A percentile compares a stretch with the other conserved stretches of the same genome.
Conservation (phyloP, 2,797 vertebrate genomes). For the Lacerta agilis region DNA sequence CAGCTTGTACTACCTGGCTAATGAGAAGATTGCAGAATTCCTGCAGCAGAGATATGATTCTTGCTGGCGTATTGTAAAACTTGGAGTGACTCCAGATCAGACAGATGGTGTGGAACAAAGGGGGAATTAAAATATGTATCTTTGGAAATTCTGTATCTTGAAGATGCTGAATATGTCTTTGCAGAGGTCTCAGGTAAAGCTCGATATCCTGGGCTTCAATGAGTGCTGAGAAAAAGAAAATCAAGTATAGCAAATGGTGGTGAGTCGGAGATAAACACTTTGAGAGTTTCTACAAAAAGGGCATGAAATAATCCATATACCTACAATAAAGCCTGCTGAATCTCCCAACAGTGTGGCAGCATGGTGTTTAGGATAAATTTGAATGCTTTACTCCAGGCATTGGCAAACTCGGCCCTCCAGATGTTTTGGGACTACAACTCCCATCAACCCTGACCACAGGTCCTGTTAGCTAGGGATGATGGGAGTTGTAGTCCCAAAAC, state of each 20-base stretch:
- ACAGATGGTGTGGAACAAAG: constrained; percentile 82
- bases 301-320: neutral
- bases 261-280: neutral
- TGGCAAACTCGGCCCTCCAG: too few relatives aligned
- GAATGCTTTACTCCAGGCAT: too few relatives aligned
- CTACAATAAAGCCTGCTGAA: neutral
- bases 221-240: constrained; percentile 73
- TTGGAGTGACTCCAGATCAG: constrained; percentile 84
- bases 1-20: constrained; percentile 76
- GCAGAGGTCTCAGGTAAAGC: constrained; percentile 80
- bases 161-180: constrained; percentile 75
- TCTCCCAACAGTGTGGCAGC: neutral
- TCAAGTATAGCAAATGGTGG: neutral
- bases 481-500: too few relatives aligned
- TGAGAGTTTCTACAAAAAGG: neutral
- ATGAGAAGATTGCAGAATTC: constrained; percentile 86
- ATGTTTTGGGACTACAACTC: too few relatives aligned
- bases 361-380: too few relatives aligned
- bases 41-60: constrained; percentile 82
- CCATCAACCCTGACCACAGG: too few relatives aligned
- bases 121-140: constrained; percentile 63
- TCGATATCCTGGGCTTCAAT: constrained; percentile 81
- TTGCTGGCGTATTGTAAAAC: constrained; percentile 79
- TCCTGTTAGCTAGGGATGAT: too few relatives aligned
- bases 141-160: constrained; percentile 77